Percentiles rank a stretch among this genome's conserved stretches.
Evolutionary conservation across 2,797 vertebrate species (phyloP).

Genomic region (Notamacropus eugenii): DNA sequence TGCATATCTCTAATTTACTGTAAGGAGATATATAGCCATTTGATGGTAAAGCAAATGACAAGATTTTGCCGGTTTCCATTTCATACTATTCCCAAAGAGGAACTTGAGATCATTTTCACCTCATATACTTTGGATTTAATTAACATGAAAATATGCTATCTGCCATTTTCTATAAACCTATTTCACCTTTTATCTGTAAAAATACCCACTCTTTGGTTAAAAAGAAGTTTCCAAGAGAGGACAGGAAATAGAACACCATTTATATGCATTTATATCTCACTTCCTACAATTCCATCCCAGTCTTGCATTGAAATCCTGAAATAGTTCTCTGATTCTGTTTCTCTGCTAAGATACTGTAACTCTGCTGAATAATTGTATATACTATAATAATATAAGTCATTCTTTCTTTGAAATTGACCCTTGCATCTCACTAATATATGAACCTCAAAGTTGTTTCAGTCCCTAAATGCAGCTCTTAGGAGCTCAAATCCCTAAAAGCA

Average conservation of each 20-base stretch:
- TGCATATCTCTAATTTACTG: background rate
- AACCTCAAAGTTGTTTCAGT: background rate
- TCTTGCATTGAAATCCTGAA: background rate
- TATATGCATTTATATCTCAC: background rate
- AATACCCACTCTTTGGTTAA: background rate
- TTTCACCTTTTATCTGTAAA: slow-evolving; percentile 17
- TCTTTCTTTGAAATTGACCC: slow-evolving; percentile 24
- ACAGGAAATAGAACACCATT: background rate
- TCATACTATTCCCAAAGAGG: background rate
- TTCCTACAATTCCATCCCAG: background rate
- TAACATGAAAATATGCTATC: background rate
- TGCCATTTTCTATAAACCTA: background rate
- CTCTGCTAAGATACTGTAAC: background rate
- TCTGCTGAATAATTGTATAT: background rate
- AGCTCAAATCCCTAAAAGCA: slow-evolving; percentile 22
- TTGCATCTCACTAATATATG: background rate
- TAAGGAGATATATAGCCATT: background rate
- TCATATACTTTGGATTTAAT: background rate
- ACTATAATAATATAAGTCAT: background rate
- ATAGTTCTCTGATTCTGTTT: background rate
- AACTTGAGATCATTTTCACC: background rate
- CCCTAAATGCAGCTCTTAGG: slow-evolving; percentile 3
- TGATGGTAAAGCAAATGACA: background rate
- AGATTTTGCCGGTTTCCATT: background rate
- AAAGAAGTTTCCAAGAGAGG: slow-evolving; percentile 1